Conservation (phyloP, 2,888 invertebrate genomes). For the Hydriomena furcata region DNA sequence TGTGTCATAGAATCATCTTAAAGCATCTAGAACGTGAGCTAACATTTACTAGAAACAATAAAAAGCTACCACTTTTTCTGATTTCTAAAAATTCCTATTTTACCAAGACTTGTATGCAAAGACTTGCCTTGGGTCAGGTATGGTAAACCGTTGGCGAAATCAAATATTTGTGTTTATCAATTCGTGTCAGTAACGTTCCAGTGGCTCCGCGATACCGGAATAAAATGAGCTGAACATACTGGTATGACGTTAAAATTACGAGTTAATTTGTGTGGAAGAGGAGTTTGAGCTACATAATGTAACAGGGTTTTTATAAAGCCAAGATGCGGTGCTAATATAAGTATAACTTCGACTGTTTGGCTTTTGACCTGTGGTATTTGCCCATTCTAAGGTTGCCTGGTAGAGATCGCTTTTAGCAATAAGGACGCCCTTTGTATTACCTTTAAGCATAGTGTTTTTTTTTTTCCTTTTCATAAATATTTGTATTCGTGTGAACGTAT, state of each 20-base stretch:
- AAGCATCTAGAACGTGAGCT: conserved; percentile 6
- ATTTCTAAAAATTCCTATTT: conserved; percentile 38
- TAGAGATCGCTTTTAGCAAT: too few relatives aligned
- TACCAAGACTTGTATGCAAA: conserved; percentile 34
- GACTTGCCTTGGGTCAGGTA: conserved; percentile 40
- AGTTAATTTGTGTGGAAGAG: conserved; percentile 16
- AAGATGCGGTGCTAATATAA: too few relatives aligned
- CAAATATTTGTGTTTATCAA: conserved; percentile 59
- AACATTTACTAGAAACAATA: conserved; percentile 14
- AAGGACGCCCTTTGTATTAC: too few relatives aligned
- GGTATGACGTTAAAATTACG: conserved; percentile 17
- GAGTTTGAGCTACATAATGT: too few relatives aligned
- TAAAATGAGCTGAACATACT: conserved; percentile 17
- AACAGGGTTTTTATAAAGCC: too few relatives aligned
- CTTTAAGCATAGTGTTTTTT: too few relatives aligned
- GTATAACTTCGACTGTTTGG: too few relatives aligned
- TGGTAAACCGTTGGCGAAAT: conserved; percentile 55
- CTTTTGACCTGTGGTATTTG: too few relatives aligned
- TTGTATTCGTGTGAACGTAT: too few relatives aligned
- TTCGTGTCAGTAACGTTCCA: conserved; percentile 49
- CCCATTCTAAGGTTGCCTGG: too few relatives aligned
- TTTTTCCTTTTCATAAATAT: too few relatives aligned
- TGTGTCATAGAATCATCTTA: not conserved
- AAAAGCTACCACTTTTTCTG: conserved; percentile 28
- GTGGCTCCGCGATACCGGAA: conserved; percentile 34